Base-by-base conservation (phyloP, 2,113 vertebrate species). In the Condylura cristata region DNA sequence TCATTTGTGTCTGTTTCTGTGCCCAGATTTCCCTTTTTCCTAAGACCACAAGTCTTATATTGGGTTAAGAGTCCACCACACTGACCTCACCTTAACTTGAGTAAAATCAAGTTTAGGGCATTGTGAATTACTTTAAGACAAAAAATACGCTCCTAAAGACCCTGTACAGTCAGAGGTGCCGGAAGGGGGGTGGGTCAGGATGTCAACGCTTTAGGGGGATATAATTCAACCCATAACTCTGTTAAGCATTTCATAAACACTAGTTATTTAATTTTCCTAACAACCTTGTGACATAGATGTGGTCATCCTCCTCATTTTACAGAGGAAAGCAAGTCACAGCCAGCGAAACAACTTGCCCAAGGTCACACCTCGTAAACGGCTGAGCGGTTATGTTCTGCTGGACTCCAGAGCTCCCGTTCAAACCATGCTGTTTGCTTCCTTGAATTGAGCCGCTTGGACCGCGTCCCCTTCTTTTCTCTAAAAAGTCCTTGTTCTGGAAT, bases 381-480 rank as follows among this genome's bases (percentile, higher is more conserved):
- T 79, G n/a, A 65, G 51, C 26, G 53, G 44, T 44, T 28, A n/a
- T 86, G 20, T 41, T 86, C 87, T 83, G 58, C 53, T 63, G 39
- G 70, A 74, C 58, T 65, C 75, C 24, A 87, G 32, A 72, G 44
- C 53, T 81, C 34, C 39, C 71, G 58, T 30, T 46, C 8, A 74
- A 68, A 58, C 78, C 30, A 58, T 6, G 14, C 13, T 66, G 11
- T 91, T 95, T 71, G 80, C 4, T 93, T 94, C 48, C 79, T 92
- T 87, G 70, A 84, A 28, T 93, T 86, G 48, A 95, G 61, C 60
- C 95, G 46, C 63, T n/a, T 93, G 68, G 18, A 44, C 10, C 0
- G 0, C 89, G 60, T 89, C 56, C 74, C 41, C 61, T 90, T 91
- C 61, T 90, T 91, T 96, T 96, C 87, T 95, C 58, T 70, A 75